A percentile compares a stretch with the other conserved stretches of the same genome.
Conservation (phyloP, 2,888 invertebrate genomes). For the Platypus cylindrus region DNA sequence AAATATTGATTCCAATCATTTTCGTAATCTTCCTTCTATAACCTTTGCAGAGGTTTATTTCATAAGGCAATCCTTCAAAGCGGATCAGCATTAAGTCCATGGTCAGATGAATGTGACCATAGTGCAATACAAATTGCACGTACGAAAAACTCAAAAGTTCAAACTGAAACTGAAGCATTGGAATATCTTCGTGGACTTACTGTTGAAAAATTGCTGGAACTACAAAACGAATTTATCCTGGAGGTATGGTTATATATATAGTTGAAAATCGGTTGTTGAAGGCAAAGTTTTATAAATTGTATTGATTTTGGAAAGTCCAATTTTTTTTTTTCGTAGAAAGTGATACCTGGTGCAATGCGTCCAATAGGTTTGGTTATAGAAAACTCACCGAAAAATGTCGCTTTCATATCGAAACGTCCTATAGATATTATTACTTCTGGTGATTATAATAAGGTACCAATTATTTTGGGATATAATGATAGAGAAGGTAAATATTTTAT, state of each 20-base stretch:
- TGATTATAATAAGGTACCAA: slow-evolving; percentile 27
- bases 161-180: slow-evolving; percentile 29
- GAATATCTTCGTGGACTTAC: slow-evolving; percentile 29
- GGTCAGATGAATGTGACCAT: slow-evolving; percentile 20
- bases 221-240: slow-evolving; percentile 21
- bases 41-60: slow-evolving; percentile 24
- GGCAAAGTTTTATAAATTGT: too few relatives aligned
- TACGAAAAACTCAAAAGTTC: slow-evolving; percentile 12
- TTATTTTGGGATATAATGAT: slow-evolving; percentile 27
- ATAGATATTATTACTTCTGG: slow-evolving; percentile 24
- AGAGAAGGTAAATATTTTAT: slow-evolving; percentile 27
- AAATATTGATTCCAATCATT: background rate
- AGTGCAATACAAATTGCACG: slow-evolving; percentile 21
- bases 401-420: slow-evolving; percentile 26
- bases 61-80: slow-evolving; percentile 29
- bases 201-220: slow-evolving; percentile 27
- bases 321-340: slow-evolving; percentile 7
- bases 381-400: slow-evolving; percentile 11
- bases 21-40: background rate
- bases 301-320: too few relatives aligned
- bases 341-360: slow-evolving; percentile 2
- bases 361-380: slow-evolving; percentile 21
- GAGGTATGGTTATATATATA: too few relatives aligned
- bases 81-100: slow-evolving; percentile 23
- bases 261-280: too few relatives aligned